Conservation (phyloP, 2,888 invertebrate genomes). For the Eurytoma californica region DNA sequence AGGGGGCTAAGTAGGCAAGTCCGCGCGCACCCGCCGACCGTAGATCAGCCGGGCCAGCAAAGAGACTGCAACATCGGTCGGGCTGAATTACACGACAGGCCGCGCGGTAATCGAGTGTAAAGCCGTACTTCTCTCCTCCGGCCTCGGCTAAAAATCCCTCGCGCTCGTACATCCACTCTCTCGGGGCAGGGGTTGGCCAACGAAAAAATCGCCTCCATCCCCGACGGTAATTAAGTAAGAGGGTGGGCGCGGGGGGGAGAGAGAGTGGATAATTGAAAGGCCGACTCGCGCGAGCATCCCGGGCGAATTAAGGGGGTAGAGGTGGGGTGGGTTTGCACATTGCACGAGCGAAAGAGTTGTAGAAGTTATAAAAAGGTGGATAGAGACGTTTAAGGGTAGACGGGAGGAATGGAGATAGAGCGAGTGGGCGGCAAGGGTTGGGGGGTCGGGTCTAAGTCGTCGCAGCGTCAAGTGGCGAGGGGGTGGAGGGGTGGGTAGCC, state of each 20-base stretch:
- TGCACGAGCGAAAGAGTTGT: slow-evolving; percentile 37
- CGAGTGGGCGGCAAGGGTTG: slow-evolving; percentile 29
- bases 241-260: neutral
- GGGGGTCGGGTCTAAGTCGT: neutral
- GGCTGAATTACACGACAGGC: slow-evolving; percentile 26
- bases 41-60: neutral
- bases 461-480: slow-evolving; percentile 63
- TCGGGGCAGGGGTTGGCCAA: neutral
- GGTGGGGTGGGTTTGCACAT: neutral
- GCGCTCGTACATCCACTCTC: neutral
- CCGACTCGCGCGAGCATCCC: neutral
- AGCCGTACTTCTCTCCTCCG: slow-evolving; percentile 20
- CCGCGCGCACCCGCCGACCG: neutral
- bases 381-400: slow-evolving; percentile 49
- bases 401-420: neutral
- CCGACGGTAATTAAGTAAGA: slow-evolving; percentile 46
- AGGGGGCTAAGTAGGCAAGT: neutral
- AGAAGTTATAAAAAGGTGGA: slow-evolving; percentile 51
- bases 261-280: slow-evolving; percentile 35
- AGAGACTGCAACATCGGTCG: neutral
- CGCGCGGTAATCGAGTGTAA: slow-evolving; percentile 49
- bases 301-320: neutral
- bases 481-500: slow-evolving; percentile 58
- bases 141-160: neutral
- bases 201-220: slow-evolving; percentile 23